A percentile compares a stretch with the other conserved stretches of the same genome.
Conservation (phyloP, 2,797 vertebrate species). For the Pantherophis vulpinus region DNA sequence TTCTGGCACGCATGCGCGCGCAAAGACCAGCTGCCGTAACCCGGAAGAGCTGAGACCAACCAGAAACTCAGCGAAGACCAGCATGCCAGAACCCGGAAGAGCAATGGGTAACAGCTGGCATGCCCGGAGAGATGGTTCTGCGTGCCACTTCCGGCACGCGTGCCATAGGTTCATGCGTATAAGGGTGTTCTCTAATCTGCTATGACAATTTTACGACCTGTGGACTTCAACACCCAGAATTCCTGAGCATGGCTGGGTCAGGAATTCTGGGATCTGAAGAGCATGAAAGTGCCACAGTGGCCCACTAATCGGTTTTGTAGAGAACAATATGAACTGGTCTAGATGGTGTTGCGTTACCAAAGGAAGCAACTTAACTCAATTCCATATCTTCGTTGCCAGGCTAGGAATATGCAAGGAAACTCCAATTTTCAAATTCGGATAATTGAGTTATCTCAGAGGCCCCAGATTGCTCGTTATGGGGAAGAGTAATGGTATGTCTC, state of each 20-base stretch:
- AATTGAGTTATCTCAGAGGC: neutral
- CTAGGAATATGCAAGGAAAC: neutral
- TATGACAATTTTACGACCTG: neutral
- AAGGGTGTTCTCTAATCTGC: neutral
- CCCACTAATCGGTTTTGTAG: neutral
- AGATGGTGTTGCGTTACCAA: neutral
- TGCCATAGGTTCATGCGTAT: no score
- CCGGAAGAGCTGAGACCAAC: no score
- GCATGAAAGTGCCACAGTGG: neutral
- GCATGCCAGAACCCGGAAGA: no score
- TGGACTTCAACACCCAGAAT: neutral
- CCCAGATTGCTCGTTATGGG: neutral
- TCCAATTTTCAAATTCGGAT: neutral
- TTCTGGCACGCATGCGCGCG: rapidly evolving
- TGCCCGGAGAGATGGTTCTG: no score
- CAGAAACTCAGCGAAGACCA: no score
- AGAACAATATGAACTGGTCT: neutral
- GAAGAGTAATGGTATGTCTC: neutral
- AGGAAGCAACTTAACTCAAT: neutral
- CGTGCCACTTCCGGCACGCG: no score
- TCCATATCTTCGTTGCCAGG: neutral
- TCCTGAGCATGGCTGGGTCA: neutral
- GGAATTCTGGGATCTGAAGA: neutral
- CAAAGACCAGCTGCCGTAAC: no score
- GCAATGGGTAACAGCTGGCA: no score